phyloP scores from a whole-genome alignment of 1,140 invertebrate species.

The Cydia amplana region DNA sequence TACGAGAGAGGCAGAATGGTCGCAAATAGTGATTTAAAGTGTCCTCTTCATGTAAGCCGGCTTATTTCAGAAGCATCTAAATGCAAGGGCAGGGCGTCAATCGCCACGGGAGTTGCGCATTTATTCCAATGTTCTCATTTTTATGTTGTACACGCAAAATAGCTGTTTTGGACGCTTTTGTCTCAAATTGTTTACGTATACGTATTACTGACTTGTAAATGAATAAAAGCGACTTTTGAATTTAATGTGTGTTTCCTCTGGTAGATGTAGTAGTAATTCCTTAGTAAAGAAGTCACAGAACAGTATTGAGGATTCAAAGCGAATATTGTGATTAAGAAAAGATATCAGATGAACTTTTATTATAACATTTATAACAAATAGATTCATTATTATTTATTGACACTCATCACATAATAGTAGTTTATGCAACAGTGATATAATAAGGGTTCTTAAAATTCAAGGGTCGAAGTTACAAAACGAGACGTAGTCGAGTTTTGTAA shows the following conservation, averaged over 20 bases:
- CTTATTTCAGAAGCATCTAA: constrained; percentile 23
- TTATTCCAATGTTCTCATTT: constrained; percentile 5
- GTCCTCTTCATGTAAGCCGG: constrained; percentile 16
- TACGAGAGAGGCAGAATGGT: constrained; percentile 39
- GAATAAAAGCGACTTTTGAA: too few species aligned
- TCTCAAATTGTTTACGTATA: background rate
- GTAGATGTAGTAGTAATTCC: too few species aligned
- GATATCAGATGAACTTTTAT: too few species aligned
- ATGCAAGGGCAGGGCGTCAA: constrained; percentile 31
- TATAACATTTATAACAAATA: too few species aligned
- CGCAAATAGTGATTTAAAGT: constrained; percentile 32
- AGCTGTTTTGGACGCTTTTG: background rate
- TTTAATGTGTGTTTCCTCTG: too few species aligned
- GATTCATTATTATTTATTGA: too few species aligned
- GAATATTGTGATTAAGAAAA: too few species aligned
- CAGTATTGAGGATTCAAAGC: background rate
- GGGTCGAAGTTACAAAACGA: too few species aligned
- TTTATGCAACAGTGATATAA: too few species aligned
- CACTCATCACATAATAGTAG: too few species aligned
- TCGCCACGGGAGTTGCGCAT: background rate
- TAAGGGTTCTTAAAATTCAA: too few species aligned
- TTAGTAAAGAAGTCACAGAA: background rate
- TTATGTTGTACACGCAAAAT: background rate
- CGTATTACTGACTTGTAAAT: background rate
- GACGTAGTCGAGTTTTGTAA: too few species aligned